These are phyloP conservation scores for Ophonus ardosiacus DNA, from an alignment of 2,888 invertebrate species.

Conservation along the genomic window DNA sequence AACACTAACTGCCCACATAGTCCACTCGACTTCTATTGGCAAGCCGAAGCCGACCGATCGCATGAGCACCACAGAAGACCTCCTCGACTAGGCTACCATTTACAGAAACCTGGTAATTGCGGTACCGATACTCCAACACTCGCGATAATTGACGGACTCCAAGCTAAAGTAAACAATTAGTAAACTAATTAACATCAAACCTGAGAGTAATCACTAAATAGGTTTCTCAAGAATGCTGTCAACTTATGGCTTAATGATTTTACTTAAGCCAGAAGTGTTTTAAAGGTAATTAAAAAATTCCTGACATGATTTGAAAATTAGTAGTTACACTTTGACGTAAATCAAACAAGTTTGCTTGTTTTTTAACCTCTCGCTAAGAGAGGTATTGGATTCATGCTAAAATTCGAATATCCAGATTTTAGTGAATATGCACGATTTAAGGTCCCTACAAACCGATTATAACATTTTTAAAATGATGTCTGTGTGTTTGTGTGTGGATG, in stretches of 20 bases:
- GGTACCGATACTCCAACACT: slow-evolving; percentile 40
- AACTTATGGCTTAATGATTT: slow-evolving; percentile 42
- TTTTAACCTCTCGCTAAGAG: too few species aligned
- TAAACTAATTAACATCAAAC: slow-evolving; percentile 51
- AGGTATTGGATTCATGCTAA: too few species aligned
- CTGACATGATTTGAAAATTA: slow-evolving; percentile 13
- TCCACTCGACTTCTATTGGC: slow-evolving; percentile 39
- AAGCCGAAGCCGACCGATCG: neutral
- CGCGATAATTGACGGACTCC: slow-evolving; percentile 44
- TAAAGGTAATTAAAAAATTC: slow-evolving; percentile 37
- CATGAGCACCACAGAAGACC: neutral
- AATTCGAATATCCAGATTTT: too few species aligned
- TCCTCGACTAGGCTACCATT: slow-evolving; percentile 40
- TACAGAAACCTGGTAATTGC: slow-evolving; percentile 61
- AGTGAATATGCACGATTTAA: too few species aligned
- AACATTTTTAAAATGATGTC: too few species aligned
- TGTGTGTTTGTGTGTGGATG: too few species aligned
- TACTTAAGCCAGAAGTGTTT: slow-evolving; percentile 5
- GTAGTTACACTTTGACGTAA: slow-evolving; percentile 27
- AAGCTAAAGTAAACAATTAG: slow-evolving; percentile 61
- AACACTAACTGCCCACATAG: slow-evolving; percentile 45
- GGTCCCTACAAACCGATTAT: too few species aligned
- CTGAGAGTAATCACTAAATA: slow-evolving; percentile 36
- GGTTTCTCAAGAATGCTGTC: slow-evolving; percentile 38
- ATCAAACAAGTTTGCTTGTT: neutral